Evolutionary conservation across 2,888 invertebrate species (phyloP).

Genomic region (Spodoptera picta): DNA sequence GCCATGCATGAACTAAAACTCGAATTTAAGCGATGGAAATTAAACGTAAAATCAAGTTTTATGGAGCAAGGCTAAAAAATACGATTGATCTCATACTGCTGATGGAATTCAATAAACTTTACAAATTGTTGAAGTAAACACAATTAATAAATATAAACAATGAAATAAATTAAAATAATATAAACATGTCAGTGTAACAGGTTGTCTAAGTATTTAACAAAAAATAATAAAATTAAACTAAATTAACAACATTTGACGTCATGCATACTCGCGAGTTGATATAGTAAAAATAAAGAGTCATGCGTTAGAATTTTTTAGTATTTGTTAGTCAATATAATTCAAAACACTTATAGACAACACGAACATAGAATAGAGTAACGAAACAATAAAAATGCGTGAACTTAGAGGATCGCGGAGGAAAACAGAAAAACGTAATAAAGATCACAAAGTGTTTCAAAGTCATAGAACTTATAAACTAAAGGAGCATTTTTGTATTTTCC

Average conservation of each 20-base stretch:
- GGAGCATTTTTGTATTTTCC: conserved; percentile 79
- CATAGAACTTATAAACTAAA: conserved; percentile 74
- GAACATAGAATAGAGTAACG: conserved; percentile 58
- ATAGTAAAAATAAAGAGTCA: conserved; percentile 80
- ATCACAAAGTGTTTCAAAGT: conserved; percentile 66
- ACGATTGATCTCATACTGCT: conserved; percentile 67
- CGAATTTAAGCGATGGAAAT: conserved; percentile 76
- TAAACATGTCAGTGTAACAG: conserved; percentile 78
- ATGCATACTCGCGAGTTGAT: conserved; percentile 86
- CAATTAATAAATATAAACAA: conserved; percentile 68
- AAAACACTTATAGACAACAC: conserved; percentile 69
- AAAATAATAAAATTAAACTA: conserved; percentile 59
- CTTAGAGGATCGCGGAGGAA: conserved; percentile 74
- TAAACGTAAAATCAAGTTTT: conserved; percentile 85
- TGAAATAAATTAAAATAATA: conserved; percentile 69
- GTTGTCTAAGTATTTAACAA: conserved; percentile 71
- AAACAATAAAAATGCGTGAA: conserved; percentile 66
- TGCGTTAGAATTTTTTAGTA: conserved; percentile 86
- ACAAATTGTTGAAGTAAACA: conserved; percentile 85
- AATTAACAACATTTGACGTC: conserved; percentile 69
- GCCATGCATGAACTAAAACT: conserved; percentile 86
- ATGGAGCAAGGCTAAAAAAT: conserved; percentile 78
- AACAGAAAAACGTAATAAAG: conserved; percentile 76
- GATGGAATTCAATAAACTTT: conserved; percentile 57
- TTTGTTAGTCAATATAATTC: conserved; percentile 86